Evolutionary conservation across 2,113 vertebrate genomes (phyloP), one percentile per base, ranked within the genome.

Genomic region (Hyla sarda): DNA sequence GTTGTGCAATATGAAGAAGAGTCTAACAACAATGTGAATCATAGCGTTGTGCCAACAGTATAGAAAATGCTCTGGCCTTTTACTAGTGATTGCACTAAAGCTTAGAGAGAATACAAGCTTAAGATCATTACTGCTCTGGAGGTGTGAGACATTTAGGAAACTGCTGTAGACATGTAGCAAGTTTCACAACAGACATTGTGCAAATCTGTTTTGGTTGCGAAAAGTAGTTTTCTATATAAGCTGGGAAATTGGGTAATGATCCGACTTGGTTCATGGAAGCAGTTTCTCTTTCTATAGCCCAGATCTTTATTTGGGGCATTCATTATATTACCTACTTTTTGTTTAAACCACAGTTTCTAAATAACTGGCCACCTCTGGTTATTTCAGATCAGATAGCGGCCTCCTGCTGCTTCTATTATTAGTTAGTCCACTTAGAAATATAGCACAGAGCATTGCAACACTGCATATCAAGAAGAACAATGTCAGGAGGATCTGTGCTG

Each of bases 181-280:
- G 71, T 73, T 73, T 45, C 71, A 47, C 71, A 73, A 69, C 32
- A 34, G 65, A 69, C 65, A 69, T 69, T 69, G 65, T 10, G 65
- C 32, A 37, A 73, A n/a, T 47, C 10, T 13, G 23, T n/a, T 45
- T 23, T 41, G 12, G 14, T 73, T 73, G 71, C 41, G 10, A 45
- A 13, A 47, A 47, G 19, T 19, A 73, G 67, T 37, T 71, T 37
- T 10, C 30, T 37, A 6, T 74, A 7, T 3, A 37, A 37, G 1
- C n/a, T n/a, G n/a, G n/a, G n/a, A 5, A 45, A 45, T 45, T 73
- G 37, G 34, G 37, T 45, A 73, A 73, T 45, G 71, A 73, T 45
- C 34, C 14, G 71, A 6, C 71, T 19, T 23, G 21, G 45, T 45
- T 45, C 37, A 73, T 23, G 11, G 21, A 37, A 71, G 17, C 32